Conservation (phyloP, 2,113 vertebrate species). For the Pseudopipra pipra region DNA sequence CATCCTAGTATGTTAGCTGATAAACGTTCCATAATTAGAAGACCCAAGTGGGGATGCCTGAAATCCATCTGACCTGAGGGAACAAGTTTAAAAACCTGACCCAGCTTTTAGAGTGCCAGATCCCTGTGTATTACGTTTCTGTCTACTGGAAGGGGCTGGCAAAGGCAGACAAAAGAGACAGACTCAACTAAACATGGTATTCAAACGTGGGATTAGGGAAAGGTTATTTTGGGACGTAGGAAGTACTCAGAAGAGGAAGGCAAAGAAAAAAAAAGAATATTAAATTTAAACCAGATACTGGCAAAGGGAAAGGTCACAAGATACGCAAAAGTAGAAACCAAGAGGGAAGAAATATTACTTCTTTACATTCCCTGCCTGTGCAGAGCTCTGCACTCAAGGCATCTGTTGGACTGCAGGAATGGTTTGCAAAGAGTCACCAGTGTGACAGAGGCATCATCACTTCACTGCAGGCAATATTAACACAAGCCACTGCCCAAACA, state of each 20-base stretch:
- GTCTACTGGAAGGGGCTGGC: conserved; percentile 15
- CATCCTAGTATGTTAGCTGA: conserved; percentile 23
- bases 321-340: not conserved
- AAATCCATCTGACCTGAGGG: conserved; percentile 44
- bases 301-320: not conserved
- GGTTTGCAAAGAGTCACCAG: not conserved
- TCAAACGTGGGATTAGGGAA: conserved; percentile 9
- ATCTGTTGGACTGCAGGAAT: not conserved
- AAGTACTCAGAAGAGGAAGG: not conserved
- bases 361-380: not conserved
- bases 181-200: conserved; percentile 26
- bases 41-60: conserved; percentile 32
- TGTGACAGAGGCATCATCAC: not conserved
- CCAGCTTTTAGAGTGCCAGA: not conserved
- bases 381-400: not conserved
- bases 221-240: conserved; percentile 2
- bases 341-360: not conserved
- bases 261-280: not conserved
- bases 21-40: conserved; percentile 61
- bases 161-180: not conserved
- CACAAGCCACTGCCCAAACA: not conserved
- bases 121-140: not conserved
- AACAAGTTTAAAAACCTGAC: conserved; percentile 35
- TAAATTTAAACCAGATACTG: not conserved
- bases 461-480: not conserved